Percentiles rank a stretch among this genome's conserved stretches.
phyloP scores from a whole-genome alignment of 92 coral and sea anemone species.

The Metridium senile region DNA sequence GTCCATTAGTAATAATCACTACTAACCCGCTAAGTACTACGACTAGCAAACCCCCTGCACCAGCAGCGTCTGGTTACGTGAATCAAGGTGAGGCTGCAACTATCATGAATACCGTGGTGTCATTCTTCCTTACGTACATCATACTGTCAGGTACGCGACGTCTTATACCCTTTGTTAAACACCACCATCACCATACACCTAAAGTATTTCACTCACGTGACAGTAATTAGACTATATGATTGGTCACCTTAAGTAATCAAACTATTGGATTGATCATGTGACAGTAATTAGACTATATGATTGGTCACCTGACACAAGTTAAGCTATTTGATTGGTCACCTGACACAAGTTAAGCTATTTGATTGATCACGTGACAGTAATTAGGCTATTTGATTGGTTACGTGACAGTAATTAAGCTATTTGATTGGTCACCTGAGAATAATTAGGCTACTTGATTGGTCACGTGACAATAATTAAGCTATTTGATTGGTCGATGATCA shows the following conservation, averaged over 20 bases:
- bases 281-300: too few relatives aligned
- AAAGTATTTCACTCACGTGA: neutral
- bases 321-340: slow-evolving; percentile 1
- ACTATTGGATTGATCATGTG: too few relatives aligned
- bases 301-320: neutral
- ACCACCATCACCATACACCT: slow-evolving; percentile 34
- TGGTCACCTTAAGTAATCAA: too few relatives aligned
- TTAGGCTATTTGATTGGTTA: neutral
- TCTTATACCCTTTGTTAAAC: slow-evolving; percentile 27
- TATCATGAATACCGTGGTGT: slow-evolving; percentile 47
- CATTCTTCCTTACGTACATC: slow-evolving; percentile 58
- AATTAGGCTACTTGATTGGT: neutral
- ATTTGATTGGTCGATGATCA: neutral
- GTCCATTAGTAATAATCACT: neutral
- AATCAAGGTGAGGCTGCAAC: slow-evolving; percentile 63
- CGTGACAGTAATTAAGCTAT: neutral
- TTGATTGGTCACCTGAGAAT: neutral
- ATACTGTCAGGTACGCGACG: slow-evolving; percentile 64
- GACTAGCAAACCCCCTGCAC: neutral
- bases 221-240: too few relatives aligned
- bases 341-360: too few relatives aligned
- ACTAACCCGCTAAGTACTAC: neutral
- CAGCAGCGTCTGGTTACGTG: slow-evolving; percentile 30
- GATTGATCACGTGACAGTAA: neutral
- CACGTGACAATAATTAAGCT: neutral